phyloP scores from a whole-genome alignment of 2,797 vertebrate species.

The Pachyuromys duprasi region DNA sequence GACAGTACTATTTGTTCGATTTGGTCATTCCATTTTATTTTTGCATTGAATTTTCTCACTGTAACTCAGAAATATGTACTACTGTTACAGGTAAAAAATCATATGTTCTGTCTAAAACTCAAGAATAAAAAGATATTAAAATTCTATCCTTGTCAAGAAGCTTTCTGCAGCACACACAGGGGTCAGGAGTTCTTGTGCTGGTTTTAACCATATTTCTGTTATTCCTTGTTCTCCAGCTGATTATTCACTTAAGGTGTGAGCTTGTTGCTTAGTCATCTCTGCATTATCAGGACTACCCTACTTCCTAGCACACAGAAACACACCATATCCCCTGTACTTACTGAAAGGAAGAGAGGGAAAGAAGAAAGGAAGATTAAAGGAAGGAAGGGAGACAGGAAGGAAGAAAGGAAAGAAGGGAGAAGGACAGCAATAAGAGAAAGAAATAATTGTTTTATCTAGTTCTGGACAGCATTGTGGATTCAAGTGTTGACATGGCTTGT shows the following conservation, averaged over 20 bases:
- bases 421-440: not conserved
- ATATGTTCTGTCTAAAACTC: not conserved
- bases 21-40: not conserved
- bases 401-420: not conserved
- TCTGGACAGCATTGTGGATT: slow-evolving; percentile 34
- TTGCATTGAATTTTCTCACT: not conserved
- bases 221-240: not conserved
- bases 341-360: not conserved
- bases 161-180: not conserved
- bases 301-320: not conserved
- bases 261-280: not conserved
- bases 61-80: not conserved
- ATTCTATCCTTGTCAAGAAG: not conserved
- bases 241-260: not conserved
- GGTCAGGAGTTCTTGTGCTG: not conserved
- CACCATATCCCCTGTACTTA: not conserved
- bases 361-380: not conserved
- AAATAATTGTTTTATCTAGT: not conserved
- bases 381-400: not conserved
- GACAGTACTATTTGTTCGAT: not conserved
- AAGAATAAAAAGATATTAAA: slow-evolving; percentile 2
- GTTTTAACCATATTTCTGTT: not conserved
- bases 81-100: not conserved
- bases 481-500: not conserved
- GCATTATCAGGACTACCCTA: not conserved